Conservation (phyloP, 2,113 vertebrate genomes). For the Gallinago jamesoni region DNA sequence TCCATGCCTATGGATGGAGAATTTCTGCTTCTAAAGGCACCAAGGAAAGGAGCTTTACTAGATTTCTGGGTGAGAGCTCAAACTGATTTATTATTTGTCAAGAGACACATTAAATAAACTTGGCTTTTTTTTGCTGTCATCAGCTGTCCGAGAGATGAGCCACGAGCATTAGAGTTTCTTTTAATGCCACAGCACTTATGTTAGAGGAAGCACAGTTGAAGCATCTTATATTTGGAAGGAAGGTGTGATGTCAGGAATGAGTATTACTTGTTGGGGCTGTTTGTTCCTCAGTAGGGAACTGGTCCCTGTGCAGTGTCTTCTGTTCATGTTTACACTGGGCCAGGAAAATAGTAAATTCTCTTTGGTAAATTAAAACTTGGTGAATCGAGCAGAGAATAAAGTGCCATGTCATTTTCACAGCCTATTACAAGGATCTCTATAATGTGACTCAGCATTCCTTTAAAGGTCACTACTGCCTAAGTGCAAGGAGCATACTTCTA, state of each 20-base stretch:
- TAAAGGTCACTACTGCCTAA: background rate
- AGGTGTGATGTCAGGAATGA: background rate
- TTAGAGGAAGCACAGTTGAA: background rate
- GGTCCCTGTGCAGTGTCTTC: background rate
- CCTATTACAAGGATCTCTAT: background rate
- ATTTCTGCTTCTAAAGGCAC: slow-evolving; percentile 28
- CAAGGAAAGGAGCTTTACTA: background rate
- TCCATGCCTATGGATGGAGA: background rate
- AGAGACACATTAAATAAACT: slow-evolving; percentile 57
- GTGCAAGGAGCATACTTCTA: background rate
- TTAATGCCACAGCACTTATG: slow-evolving; percentile 4
- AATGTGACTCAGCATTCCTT: background rate
- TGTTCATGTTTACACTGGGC: background rate
- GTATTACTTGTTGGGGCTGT: background rate
- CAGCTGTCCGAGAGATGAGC: slow-evolving; percentile 32
- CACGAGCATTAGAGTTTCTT: slow-evolving; percentile 18
- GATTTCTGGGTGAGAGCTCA: slow-evolving; percentile 21
- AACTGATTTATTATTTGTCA: slow-evolving; percentile 54
- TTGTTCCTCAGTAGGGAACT: background rate
- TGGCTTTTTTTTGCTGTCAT: slow-evolving; percentile 55
- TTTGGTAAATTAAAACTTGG: background rate
- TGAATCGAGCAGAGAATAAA: background rate
- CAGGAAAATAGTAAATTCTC: background rate
- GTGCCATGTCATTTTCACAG: background rate
- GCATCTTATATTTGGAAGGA: background rate